phyloP scores from a whole-genome alignment of 2,888 invertebrate genomes.

The Clitarchus hookeri region DNA sequence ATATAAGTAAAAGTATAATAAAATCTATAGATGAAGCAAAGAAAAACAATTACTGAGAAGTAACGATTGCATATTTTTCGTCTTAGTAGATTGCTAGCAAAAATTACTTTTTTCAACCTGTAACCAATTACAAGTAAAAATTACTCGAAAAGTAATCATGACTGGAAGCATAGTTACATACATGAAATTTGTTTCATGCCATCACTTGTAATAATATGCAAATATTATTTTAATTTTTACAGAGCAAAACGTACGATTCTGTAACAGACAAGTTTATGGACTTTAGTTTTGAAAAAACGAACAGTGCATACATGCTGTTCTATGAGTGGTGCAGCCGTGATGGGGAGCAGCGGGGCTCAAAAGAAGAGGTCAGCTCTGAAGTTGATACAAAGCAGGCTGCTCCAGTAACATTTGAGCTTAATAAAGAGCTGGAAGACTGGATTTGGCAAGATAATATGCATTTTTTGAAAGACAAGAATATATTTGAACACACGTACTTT shows the following conservation, averaged over 20 bases:
- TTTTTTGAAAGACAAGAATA: slow-evolving; percentile 92
- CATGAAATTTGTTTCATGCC: too few species aligned
- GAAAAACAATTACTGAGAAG: too few species aligned
- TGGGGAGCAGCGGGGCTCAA: slow-evolving; percentile 46
- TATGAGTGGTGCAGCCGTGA: slow-evolving; percentile 76
- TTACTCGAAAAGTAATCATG: too few species aligned
- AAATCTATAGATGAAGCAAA: too few species aligned
- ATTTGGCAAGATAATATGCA: slow-evolving; percentile 98
- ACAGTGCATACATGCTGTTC: slow-evolving; percentile 96
- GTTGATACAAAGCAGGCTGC: slow-evolving; percentile 28
- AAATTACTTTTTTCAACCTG: too few species aligned
- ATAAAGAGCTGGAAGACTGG: slow-evolving; percentile 88
- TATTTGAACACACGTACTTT: slow-evolving; percentile 95
- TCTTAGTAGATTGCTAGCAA: too few species aligned
- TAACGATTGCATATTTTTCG: too few species aligned
- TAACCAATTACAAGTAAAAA: too few species aligned
- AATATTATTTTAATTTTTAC: slow-evolving; percentile 49
- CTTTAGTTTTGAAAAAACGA: slow-evolving; percentile 96
- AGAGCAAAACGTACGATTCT: slow-evolving; percentile 96
- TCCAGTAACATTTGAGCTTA: slow-evolving; percentile 60
- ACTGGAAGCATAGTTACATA: too few species aligned
- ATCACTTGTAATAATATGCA: too few species aligned
- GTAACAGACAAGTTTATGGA: slow-evolving; percentile 97
- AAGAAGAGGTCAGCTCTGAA: slow-evolving; percentile 50
- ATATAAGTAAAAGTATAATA: too few species aligned